Evolutionary conservation across 1,140 invertebrate species (phyloP).

Genomic region (Heliconius hermathena): DNA sequence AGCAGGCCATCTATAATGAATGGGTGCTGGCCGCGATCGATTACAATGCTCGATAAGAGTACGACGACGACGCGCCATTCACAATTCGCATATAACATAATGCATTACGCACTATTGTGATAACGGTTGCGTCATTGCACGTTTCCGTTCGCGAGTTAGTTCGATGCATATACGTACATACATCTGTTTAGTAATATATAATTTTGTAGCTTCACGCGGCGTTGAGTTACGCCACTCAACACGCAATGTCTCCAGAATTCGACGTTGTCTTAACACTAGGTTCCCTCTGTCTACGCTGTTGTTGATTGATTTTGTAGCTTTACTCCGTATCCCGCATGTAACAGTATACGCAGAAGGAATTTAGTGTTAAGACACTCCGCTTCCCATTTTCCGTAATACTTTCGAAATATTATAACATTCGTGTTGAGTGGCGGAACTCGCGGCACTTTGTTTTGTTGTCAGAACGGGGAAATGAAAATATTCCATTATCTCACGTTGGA

Average conservation of each 20-base stretch:
- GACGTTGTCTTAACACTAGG: too few relatives aligned
- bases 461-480: neutral
- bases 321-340: neutral
- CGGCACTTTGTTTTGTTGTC: neutral
- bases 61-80: neutral
- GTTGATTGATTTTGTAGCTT: neutral
- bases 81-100: slow-evolving; percentile 13
- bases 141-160: slow-evolving; percentile 16
- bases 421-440: neutral
- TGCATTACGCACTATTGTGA: slow-evolving; percentile 21
- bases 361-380: neutral
- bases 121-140: slow-evolving; percentile 29
- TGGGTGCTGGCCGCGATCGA: slow-evolving; percentile 25
- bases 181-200: neutral
- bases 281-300: too few relatives aligned
- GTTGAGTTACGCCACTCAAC: too few relatives aligned
- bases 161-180: neutral
- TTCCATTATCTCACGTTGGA: too few relatives aligned
- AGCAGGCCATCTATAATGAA: slow-evolving; percentile 19
- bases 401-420: neutral
- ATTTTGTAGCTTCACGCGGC: neutral
- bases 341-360: neutral
- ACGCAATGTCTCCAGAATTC: too few relatives aligned
- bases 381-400: neutral
- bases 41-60: slow-evolving; percentile 26